Percentiles rank a stretch among this genome's conserved stretches.
Evolutionary conservation across 2,113 vertebrate species (phyloP).

Genomic region (Semicossyphus pulcher): DNA sequence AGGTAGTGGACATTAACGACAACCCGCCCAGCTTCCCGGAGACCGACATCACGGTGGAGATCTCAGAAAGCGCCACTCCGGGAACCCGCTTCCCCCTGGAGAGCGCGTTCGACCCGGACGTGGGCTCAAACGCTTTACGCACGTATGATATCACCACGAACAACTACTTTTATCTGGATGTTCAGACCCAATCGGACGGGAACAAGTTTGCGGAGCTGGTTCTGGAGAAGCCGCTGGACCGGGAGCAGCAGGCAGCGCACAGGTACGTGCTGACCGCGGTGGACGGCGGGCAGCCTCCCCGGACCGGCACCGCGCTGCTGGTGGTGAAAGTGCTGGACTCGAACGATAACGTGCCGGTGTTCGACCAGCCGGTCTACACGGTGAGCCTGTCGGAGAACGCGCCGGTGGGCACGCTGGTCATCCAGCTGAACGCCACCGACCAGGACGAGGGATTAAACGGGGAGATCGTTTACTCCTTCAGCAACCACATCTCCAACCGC

Average conservation of each 20-base stretch:
- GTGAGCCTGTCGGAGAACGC: constrained; percentile 93
- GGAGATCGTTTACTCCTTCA: constrained; percentile 95
- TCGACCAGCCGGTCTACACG: constrained; percentile 94
- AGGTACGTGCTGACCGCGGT: constrained; percentile 97
- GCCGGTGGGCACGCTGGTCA: constrained; percentile 91
- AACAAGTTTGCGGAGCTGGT: constrained; percentile 97
- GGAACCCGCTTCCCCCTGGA: constrained; percentile 97
- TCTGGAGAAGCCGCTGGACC: constrained; percentile 93
- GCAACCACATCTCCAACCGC: constrained; percentile 92
- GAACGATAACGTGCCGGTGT: constrained; percentile 97
- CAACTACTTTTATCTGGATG: constrained; percentile 94
- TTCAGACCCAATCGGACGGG: constrained; percentile 96
- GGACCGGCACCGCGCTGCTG: constrained; percentile 95
- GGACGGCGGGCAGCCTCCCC: constrained; percentile 92
- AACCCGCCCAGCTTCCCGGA: constrained; percentile 96
- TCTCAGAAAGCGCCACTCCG: constrained; percentile 96
- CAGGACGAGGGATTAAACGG: constrained; percentile 95
- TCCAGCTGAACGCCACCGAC: constrained; percentile 97
- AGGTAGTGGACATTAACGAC: constrained; percentile 98
- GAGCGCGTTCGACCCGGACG: constrained; percentile 97
- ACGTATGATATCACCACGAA: constrained; percentile 97
- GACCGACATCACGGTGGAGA: constrained; percentile 95
- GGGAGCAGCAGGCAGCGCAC: constrained; percentile 96
- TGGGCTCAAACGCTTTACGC: constrained; percentile 95
- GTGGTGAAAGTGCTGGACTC: constrained; percentile 96